Evolutionary conservation across 92 coral and sea anemone species (phyloP), one percentile per base, ranked within the genome.

Genomic region (Epizoanthus stellaris): DNA sequence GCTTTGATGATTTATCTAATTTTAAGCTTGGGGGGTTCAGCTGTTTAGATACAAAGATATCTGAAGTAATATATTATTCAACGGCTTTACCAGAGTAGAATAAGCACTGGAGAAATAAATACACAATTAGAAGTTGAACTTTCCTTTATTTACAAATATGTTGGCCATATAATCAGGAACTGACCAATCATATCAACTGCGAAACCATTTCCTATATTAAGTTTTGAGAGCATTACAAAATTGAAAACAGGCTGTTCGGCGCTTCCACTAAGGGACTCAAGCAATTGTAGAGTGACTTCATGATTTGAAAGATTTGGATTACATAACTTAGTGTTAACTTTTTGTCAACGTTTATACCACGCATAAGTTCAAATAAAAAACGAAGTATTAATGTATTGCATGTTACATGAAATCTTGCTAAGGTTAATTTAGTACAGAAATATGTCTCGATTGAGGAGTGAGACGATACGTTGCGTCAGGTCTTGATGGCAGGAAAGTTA

Each of bases 11-110:
- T 59, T 57, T 39, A 39, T 40, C 69, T 57, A 59, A 58, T 59
- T 76, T 36, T 23, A 76, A n/a, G 20, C 40, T 62, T 64, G 7
- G 72, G 34, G 36, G 9, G 20, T 79, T 63, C 83, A 64, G 83
- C 83, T 62, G 73, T 64, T 42, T 68, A 14, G 73, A 34, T 68
- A 38, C 73, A 68, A 67, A 67, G 45, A 38, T 67, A 13, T 67
- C 17, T 67, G 20, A 43, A 38, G 42, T 68, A 13, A 68, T 68
- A 68, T 16, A 68, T 68, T 68, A 68, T 68, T 68, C 11, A 68
- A 34, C 73, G 42, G 42, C 47, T 68, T 68, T 13, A 38, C 52
- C 73, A 68, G 73, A 14, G 56, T 68, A 68, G 39, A 66, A 68
- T 38, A 68, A 68, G 49, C 73, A 68, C 42, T 38, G 17, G 49